Conservation (phyloP, 2,888 invertebrate genomes). For the Danaus chrysippus region DNA sequence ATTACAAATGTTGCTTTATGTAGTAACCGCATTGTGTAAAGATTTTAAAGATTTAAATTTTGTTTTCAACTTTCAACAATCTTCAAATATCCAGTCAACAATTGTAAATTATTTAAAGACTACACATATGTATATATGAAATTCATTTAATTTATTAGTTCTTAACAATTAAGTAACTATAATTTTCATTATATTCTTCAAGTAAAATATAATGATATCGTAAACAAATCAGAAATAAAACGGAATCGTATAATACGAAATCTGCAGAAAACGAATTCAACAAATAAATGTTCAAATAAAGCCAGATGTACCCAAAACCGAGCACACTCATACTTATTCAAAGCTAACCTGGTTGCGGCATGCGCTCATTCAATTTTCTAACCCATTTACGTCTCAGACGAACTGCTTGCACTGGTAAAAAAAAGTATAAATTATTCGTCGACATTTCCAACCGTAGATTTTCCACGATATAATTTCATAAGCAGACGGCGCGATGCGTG, state of each 20-base stretch:
- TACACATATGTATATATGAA: too few species aligned
- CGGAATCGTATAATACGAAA: constrained; percentile 20
- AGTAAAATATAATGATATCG: not conserved
- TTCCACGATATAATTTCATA: constrained; percentile 76
- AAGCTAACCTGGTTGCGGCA: constrained; percentile 60
- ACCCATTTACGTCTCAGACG: constrained; percentile 78
- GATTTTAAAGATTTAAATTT: constrained; percentile 5
- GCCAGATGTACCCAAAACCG: constrained; percentile 48
- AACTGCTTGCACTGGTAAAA: constrained; percentile 57
- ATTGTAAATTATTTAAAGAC: too few species aligned
- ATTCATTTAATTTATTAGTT: too few species aligned
- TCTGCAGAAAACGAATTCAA: constrained; percentile 30
- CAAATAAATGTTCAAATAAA: constrained; percentile 34
- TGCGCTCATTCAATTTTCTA: constrained; percentile 77
- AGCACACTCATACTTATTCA: constrained; percentile 66
- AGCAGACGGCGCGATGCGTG: constrained; percentile 59
- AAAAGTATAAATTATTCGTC: constrained; percentile 53
- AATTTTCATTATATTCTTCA: not conserved
- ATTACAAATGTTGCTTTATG: constrained; percentile 22
- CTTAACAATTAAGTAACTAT: not conserved
- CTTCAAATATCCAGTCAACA: too few species aligned
- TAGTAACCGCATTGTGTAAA: constrained; percentile 15
- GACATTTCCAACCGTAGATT: constrained; percentile 61
- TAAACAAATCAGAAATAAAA: constrained; percentile 12
- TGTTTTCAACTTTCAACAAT: too few species aligned